Conservation (phyloP, 2,113 vertebrate species). For the Neofelis nebulosa region DNA sequence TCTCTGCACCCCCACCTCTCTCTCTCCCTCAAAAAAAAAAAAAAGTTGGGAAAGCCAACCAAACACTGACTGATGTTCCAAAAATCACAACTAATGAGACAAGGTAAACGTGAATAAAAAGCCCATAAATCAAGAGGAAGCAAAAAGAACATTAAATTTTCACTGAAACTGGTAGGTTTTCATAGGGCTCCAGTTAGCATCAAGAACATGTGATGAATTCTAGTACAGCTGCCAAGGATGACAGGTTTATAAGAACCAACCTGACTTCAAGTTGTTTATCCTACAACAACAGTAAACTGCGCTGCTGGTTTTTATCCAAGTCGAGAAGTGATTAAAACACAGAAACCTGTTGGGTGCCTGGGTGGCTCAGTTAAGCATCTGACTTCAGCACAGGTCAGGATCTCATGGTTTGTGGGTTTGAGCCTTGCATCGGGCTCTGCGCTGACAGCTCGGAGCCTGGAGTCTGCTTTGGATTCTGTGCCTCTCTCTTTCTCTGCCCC, state of each 20-base stretch:
- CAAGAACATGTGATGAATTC: not conserved
- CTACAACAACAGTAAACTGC: not conserved
- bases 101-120: not conserved
- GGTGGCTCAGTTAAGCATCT: no score
- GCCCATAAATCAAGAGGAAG: not conserved
- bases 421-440: no score
- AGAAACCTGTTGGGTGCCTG: not conserved
- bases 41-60: not conserved
- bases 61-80: not conserved
- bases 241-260: not conserved
- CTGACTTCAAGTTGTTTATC: not conserved
- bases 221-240: not conserved
- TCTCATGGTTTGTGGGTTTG: no score
- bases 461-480: no score
- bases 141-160: not conserved
- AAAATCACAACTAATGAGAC: conserved; percentile 13
- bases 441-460: no score
- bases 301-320: conserved; percentile 6
- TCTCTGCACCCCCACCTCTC: no score
- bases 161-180: not conserved
- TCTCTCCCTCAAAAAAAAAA: no score
- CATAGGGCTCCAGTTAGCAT: not conserved
- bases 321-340: conserved; percentile 29
- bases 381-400: no score
- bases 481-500: no score